Evolutionary conservation across 2,113 vertebrate genomes (phyloP).

Genomic region (Illadopsis cleaveri): DNA sequence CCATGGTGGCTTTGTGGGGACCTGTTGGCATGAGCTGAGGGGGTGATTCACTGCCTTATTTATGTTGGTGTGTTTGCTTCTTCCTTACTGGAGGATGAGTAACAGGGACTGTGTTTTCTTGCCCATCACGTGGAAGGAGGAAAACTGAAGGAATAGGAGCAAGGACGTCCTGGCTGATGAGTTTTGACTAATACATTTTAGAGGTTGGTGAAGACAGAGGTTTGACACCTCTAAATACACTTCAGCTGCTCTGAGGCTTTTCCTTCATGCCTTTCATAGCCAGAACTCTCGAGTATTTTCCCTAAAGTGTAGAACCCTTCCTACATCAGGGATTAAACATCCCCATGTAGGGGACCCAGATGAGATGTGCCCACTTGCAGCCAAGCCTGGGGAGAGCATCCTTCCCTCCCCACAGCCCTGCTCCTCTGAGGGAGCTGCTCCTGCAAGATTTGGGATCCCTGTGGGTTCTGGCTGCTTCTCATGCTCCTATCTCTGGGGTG

Average conservation of each 20-base stretch:
- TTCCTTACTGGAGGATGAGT: neutral
- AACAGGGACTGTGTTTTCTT: neutral
- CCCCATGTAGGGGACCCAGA: neutral
- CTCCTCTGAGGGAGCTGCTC: neutral
- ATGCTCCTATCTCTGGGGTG: neutral
- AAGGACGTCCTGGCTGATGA: neutral
- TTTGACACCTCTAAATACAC: neutral
- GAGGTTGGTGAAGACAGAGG: neutral
- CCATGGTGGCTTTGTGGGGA: neutral
- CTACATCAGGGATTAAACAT: neutral
- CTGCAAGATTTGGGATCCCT: neutral
- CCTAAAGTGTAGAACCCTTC: neutral
- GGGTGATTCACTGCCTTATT: neutral
- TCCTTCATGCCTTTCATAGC: neutral
- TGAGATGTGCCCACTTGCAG: neutral
- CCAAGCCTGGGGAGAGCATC: neutral
- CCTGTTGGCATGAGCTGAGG: neutral
- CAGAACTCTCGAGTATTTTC: neutral
- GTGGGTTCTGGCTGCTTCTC: neutral
- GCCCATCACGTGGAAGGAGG: fast-evolving
- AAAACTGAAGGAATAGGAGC: neutral
- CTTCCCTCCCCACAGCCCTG: neutral
- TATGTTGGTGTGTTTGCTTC: neutral
- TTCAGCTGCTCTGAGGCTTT: neutral
- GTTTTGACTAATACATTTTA: neutral